Conservation (phyloP, 2,113 vertebrate genomes). For the Pterocles burchelli region DNA sequence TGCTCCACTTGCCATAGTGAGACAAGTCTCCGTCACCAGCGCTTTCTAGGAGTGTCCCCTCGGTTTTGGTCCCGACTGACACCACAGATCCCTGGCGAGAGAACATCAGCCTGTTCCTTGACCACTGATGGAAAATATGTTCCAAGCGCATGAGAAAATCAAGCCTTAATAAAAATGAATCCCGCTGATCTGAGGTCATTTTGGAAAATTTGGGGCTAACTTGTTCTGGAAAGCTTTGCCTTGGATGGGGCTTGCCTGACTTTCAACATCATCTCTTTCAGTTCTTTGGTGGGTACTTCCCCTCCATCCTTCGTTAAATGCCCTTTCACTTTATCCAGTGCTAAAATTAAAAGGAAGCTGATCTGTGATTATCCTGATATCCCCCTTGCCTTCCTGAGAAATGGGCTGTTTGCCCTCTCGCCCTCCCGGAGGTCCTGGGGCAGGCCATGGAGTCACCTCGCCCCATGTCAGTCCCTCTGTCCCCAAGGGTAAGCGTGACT, state of each 20-base stretch:
- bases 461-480: fast-evolving
- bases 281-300: too few relatives aligned
- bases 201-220: not conserved
- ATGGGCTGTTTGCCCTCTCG: not conserved
- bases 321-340: not conserved
- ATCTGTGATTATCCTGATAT: not conserved
- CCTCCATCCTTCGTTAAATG: not conserved
- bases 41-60: not conserved
- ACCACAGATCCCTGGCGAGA: not conserved
- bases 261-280: not conserved
- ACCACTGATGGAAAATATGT: not conserved
- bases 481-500: not conserved
- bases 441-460: not conserved
- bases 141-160: not conserved
- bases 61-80: not conserved
- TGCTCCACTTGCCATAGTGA: not conserved
- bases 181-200: not conserved
- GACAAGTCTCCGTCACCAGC: not conserved
- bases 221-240: not conserved
- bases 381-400: not conserved
- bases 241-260: not conserved
- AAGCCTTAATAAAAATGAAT: not conserved
- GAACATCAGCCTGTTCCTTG: not conserved
- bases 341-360: not conserved
- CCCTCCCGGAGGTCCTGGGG: not conserved